Evolutionary conservation across 2,888 invertebrate genomes (phyloP).

Genomic region (Empis livida): DNA sequence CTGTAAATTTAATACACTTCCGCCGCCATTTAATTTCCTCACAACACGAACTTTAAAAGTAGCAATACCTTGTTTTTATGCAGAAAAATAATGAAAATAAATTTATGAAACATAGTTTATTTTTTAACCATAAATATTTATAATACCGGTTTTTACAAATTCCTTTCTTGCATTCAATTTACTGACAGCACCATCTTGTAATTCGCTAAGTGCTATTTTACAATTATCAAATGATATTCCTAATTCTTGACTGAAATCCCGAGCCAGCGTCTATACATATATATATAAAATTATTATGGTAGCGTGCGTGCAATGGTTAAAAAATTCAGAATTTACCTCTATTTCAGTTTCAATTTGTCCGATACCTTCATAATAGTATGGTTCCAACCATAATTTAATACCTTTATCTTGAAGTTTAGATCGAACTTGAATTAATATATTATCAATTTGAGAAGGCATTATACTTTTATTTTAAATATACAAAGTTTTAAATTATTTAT

Average conservation of each 20-base stretch:
- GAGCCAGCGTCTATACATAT: slow-evolving; percentile 48
- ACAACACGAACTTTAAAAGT: slow-evolving; percentile 56
- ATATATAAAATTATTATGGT: background rate
- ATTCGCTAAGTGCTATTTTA: slow-evolving; percentile 42
- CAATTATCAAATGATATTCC: slow-evolving; percentile 41
- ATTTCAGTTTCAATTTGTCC: slow-evolving; percentile 36
- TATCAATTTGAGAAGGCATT: slow-evolving; percentile 38
- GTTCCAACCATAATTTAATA: slow-evolving; percentile 63
- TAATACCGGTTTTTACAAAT: slow-evolving; percentile 46
- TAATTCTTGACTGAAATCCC: slow-evolving; percentile 43
- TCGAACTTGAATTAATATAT: slow-evolving; percentile 50
- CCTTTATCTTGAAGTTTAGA: slow-evolving; percentile 52
- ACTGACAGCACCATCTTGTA: slow-evolving; percentile 57
- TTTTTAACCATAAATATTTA: background rate
- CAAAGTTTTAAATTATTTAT: too few species aligned
- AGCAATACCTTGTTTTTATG: slow-evolving; percentile 43
- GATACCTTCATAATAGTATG: slow-evolving; percentile 44
- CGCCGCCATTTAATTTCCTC: slow-evolving; percentile 35
- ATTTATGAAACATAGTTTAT: background rate
- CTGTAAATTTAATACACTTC: slow-evolving; percentile 43
- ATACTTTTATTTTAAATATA: background rate
- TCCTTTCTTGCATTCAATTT: slow-evolving; percentile 55
- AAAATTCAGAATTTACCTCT: slow-evolving; percentile 20
- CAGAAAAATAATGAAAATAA: background rate
- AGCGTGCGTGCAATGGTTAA: background rate